Evolutionary conservation across 1,140 invertebrate genomes (phyloP).

Genomic region (Grapholita molesta): DNA sequence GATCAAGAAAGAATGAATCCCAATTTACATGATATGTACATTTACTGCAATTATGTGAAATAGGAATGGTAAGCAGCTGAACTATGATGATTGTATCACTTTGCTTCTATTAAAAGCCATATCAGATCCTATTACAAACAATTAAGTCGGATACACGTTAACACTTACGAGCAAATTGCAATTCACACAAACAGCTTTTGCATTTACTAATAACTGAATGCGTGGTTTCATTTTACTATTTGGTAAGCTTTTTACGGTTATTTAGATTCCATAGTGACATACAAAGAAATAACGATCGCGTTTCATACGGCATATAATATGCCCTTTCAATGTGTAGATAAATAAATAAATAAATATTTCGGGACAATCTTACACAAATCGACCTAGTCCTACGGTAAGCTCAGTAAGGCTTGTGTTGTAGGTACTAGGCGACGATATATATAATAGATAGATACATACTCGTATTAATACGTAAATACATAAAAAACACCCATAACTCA

Average conservation of each 20-base stretch:
- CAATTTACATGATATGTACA: neutral
- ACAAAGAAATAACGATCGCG: neutral
- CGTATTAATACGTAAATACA: too few relatives aligned
- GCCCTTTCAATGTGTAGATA: too few relatives aligned
- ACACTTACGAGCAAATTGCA: conserved; percentile 3
- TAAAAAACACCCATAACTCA: too few relatives aligned
- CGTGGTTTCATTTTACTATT: neutral
- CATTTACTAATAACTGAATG: neutral
- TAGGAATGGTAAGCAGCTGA: conserved; percentile 5
- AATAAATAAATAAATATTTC: too few relatives aligned
- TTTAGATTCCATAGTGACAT: neutral
- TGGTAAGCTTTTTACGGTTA: neutral
- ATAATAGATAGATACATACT: too few relatives aligned
- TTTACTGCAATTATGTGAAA: neutral
- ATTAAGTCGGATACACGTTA: neutral
- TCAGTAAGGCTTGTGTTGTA: too few relatives aligned
- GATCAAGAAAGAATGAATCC: neutral
- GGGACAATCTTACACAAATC: too few relatives aligned
- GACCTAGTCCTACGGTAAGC: too few relatives aligned
- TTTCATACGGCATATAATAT: neutral
- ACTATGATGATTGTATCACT: conserved; percentile 7
- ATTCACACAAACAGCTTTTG: neutral
- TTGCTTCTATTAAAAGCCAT: neutral
- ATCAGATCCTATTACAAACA: neutral
- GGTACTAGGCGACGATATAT: too few relatives aligned